A percentile compares a stretch with the other conserved stretches of the same genome.
These are phyloP conservation scores for Mnemiopsis leidyi DNA, from an alignment of 37 sponge, comb jelly and placozoan species.

Conservation along the genomic window DNA sequence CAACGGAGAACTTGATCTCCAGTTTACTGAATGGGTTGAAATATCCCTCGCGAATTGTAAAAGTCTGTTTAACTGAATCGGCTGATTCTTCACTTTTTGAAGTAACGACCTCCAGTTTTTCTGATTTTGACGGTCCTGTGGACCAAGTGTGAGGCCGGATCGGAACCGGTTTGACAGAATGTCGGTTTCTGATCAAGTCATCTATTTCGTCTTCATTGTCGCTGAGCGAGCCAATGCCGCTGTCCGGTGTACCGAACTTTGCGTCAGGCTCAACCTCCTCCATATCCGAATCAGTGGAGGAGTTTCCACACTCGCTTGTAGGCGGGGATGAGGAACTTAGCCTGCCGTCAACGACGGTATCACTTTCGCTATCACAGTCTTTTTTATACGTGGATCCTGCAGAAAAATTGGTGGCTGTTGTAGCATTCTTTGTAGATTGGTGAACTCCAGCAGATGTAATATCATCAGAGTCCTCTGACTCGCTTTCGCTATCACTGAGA, in stretches of 20 bases:
- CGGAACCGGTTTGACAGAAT: too few relatives aligned
- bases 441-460: not conserved
- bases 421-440: too few relatives aligned
- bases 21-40: slow-evolving; percentile 29
- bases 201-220: slow-evolving; percentile 2
- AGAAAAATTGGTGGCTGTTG: too few relatives aligned
- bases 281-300: not conserved
- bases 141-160: not conserved
- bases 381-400: not conserved
- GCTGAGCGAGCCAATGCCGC: not conserved
- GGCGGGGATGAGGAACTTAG: not conserved
- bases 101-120: not conserved
- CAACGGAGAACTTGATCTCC: not conserved
- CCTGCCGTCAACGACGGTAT: not conserved
- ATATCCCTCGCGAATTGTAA: not conserved
- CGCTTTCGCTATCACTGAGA: not conserved
- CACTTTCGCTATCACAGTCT: not conserved
- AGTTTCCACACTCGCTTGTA: not conserved
- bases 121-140: not conserved
- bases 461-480: not conserved
- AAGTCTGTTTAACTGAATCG: not conserved
- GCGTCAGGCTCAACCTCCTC: not conserved
- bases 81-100: not conserved
- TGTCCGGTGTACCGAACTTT: not conserved
- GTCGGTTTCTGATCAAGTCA: not conserved